Evolutionary conservation across 2,888 invertebrate species (phyloP), one percentile per base, ranked within the genome.

Genomic region (Balanococcus diminutus): DNA sequence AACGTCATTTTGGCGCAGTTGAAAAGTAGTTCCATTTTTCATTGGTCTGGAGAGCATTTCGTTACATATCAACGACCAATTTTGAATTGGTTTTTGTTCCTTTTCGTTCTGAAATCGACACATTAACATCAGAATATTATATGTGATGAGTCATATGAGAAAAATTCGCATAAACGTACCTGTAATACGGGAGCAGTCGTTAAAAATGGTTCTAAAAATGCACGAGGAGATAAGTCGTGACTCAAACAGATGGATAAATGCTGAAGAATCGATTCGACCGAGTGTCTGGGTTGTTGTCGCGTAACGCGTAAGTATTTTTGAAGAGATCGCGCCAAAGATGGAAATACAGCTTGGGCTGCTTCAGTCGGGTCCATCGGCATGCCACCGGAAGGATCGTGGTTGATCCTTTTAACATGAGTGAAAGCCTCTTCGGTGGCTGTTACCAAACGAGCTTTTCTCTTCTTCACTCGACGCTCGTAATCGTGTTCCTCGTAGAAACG

Each of bases 401-500:
- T 91, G 87, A 98, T 93, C 51, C 98, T 92, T 89, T 96, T 95
- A 88, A 99, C 97, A 89, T 99, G 98, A 14, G 98, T 97, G 90
- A 99, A 99, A 0, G 99, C 98, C 89, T 99, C 99, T 90, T 99
- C 99, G 0, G 98, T 96, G 0, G 98, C 97, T 0, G 96, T 95
- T 86, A 98, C 93, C 61, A 99, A 92, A 25, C 99, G 92, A 3
- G 98, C 98, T 87, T 94, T 92, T 0, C 98, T 92, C 90, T 98
- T 98, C 89, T 96, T 93, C 86, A 98, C 97, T 86, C 98, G 92
- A 4, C 98, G 91, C 89, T 98, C 98, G 89, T 98, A 97, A 90
- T 99, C 99, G 89, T 98, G 96, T 90, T 99, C 99, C 90, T 99
- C 98, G 90, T 99, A 98, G 91, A 99, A 98, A 46, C 97, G 92